Evolutionary conservation across 2,113 vertebrate genomes (phyloP).

Genomic region (Apaloderma vittatum): DNA sequence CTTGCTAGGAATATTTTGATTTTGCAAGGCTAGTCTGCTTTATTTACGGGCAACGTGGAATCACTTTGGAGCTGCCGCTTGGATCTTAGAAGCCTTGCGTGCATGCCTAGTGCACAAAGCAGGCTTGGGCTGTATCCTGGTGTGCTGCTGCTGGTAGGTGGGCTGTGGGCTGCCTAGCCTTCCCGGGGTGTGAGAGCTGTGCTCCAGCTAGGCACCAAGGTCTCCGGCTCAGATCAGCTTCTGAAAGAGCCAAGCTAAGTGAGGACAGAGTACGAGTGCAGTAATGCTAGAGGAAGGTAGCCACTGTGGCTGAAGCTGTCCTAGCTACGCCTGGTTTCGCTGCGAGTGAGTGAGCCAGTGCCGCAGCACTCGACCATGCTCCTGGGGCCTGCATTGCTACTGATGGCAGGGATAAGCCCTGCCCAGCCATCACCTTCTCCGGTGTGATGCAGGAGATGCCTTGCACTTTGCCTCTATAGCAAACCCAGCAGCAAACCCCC

Average conservation of each 20-base stretch:
- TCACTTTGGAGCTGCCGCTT: background rate
- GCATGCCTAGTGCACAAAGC: background rate
- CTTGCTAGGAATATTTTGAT: background rate
- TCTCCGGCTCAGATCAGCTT: background rate
- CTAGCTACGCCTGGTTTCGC: background rate
- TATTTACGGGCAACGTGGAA: background rate
- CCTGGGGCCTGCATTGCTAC: background rate
- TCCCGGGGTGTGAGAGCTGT: background rate
- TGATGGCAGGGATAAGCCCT: background rate
- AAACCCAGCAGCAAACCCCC: background rate
- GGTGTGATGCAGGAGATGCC: background rate
- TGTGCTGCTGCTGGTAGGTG: background rate
- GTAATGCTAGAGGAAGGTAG: accelerated
- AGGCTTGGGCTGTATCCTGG: background rate
- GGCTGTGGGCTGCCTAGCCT: background rate
- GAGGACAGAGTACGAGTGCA: background rate
- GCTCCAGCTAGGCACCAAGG: background rate
- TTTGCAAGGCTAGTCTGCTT: background rate
- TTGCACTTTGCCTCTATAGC: background rate
- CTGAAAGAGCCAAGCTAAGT: background rate
- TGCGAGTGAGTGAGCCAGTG: accelerated
- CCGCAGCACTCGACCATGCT: accelerated
- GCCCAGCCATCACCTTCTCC: background rate
- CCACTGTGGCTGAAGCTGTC: background rate
- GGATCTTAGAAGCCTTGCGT: background rate